These are phyloP conservation scores for Platynereis dumerilii DNA, from an alignment of 2,888 invertebrate genomes.

Conservation along the genomic window DNA sequence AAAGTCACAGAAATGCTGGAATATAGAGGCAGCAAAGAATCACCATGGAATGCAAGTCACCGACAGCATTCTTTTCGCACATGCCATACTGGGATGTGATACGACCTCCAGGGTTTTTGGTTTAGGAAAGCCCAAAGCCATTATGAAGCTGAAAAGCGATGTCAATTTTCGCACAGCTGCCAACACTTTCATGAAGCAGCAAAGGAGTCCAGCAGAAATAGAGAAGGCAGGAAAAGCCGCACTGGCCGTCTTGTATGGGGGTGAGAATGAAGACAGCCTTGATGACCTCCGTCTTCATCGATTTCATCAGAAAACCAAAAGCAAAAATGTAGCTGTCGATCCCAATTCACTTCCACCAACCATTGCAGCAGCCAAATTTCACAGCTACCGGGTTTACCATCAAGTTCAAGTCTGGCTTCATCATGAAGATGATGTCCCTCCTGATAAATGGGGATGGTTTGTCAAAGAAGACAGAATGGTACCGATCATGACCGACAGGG, in stretches of 20 bases:
- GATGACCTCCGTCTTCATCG: not conserved
- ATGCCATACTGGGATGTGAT: conserved; percentile 24
- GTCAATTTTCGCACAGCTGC: too few relatives aligned
- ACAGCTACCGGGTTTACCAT: conserved; percentile 35
- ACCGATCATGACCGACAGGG: conserved; percentile 25
- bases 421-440: conserved; percentile 19
- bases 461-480: conserved; percentile 12
- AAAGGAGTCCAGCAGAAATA: too few relatives aligned
- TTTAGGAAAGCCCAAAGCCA: conserved; percentile 21
- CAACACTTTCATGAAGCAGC: too few relatives aligned
- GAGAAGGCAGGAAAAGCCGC: too few relatives aligned
- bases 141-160: too few relatives aligned
- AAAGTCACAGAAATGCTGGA: too few relatives aligned
- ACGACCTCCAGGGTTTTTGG: conserved; percentile 22
- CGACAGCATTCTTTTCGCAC: conserved; percentile 8
- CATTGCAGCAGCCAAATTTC: conserved; percentile 35
- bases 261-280: too few relatives aligned
- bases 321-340: conserved; percentile 31
- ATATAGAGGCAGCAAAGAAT: too few relatives aligned
- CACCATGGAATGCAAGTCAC: too few relatives aligned
- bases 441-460: conserved; percentile 38
- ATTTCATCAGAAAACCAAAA: conserved; percentile 30
- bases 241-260: too few relatives aligned
- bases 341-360: conserved; percentile 41
- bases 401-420: conserved; percentile 39